These are phyloP conservation scores for Arvicanthis niloticus DNA, from an alignment of 2,113 vertebrate genomes.

Conservation along the genomic window DNA sequence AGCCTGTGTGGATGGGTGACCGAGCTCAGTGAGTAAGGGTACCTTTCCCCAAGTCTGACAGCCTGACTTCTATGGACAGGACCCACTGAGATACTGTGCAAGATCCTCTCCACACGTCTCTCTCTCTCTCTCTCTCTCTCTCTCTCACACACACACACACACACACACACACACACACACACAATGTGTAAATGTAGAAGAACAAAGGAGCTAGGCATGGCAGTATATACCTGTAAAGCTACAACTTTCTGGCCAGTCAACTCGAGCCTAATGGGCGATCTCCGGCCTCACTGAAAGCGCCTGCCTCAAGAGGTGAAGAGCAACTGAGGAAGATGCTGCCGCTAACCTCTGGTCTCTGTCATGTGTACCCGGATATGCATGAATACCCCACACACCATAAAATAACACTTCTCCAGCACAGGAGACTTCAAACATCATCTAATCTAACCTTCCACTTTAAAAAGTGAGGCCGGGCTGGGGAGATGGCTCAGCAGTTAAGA, in stretches of 20 bases:
- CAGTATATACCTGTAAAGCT: not conserved
- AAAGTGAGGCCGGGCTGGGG: not conserved
- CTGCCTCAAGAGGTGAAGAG: not conserved
- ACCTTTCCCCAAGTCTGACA: not conserved
- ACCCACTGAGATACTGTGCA: not conserved
- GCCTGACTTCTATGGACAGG: not conserved
- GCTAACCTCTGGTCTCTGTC: not conserved
- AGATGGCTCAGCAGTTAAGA: too few relatives aligned
- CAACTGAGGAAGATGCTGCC: not conserved
- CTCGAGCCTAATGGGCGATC: not conserved
- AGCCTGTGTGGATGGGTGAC: not conserved
- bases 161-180: not conserved
- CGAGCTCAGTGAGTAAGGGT: not conserved
- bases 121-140: too few relatives aligned
- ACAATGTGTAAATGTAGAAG: not conserved
- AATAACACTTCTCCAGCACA: not conserved
- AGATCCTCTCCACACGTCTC: too few relatives aligned
- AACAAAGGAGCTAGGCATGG: not conserved
- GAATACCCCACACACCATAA: not conserved
- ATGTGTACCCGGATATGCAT: not conserved
- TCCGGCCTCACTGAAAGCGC: not conserved
- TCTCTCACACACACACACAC: not conserved
- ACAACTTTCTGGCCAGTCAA: not conserved
- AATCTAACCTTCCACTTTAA: not conserved
- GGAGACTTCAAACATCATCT: too few relatives aligned